phyloP scores from a whole-genome alignment of 2,113 vertebrate species.

The Aix galericulata region DNA sequence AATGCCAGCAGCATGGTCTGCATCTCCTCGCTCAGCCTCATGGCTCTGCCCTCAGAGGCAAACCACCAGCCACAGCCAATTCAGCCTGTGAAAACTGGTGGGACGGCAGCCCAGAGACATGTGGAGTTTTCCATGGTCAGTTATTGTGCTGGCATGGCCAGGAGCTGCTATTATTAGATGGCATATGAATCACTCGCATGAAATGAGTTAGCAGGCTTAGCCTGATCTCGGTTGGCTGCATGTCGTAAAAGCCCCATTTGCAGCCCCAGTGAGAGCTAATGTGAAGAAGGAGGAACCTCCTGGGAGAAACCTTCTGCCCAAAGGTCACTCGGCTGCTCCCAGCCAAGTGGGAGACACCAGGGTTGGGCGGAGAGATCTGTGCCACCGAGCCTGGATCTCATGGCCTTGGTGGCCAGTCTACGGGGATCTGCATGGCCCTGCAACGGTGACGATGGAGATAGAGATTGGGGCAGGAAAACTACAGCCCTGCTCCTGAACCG shows the following conservation, averaged over 20 bases:
- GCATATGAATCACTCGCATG: not conserved
- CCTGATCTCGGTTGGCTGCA: not conserved
- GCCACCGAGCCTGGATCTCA: not conserved
- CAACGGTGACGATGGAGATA: not conserved
- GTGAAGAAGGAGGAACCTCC: not conserved
- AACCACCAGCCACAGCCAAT: not conserved
- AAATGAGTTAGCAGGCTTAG: not conserved
- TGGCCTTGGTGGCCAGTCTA: not conserved
- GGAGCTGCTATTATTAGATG: conserved; percentile 28
- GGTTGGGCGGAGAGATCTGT: not conserved
- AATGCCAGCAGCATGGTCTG: accelerated
- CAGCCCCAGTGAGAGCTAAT: not conserved
- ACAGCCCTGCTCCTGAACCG: not conserved
- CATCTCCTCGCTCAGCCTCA: not conserved
- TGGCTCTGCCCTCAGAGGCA: not conserved
- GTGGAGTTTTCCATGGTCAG: conserved; percentile 41
- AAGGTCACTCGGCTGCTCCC: not conserved
- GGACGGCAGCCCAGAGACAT: not conserved
- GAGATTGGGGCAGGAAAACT: not conserved
- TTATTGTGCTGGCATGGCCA: conserved; percentile 5
- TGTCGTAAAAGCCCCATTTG: not conserved
- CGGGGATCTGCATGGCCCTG: not conserved
- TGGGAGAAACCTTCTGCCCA: not conserved
- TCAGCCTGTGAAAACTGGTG: not conserved
- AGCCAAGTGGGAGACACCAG: not conserved